These are phyloP conservation scores for Xiphorhynchus elegans DNA, from an alignment of 2,113 vertebrate genomes.

Conservation along the genomic window DNA sequence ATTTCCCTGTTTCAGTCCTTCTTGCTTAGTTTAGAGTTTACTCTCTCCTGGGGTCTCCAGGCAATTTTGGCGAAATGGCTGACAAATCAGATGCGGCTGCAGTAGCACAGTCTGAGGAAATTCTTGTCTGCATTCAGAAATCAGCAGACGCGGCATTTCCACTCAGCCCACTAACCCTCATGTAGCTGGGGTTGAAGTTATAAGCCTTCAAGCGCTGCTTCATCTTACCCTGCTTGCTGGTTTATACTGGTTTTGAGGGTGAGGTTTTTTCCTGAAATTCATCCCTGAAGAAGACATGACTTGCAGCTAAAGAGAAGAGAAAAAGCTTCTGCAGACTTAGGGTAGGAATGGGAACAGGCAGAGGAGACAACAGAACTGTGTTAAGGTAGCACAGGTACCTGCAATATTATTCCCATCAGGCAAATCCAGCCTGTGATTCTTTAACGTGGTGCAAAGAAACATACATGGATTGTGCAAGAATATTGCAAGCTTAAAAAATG, in stretches of 20 bases:
- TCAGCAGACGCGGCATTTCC: background rate
- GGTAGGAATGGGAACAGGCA: background rate
- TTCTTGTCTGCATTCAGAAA: background rate
- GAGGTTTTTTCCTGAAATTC: background rate
- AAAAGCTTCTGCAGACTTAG: background rate
- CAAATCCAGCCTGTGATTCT: background rate
- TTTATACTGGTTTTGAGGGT: background rate
- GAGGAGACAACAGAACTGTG: background rate
- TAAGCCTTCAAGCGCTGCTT: rapidly evolving
- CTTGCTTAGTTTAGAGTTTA: background rate
- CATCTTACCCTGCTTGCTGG: background rate
- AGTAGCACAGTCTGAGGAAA: background rate
- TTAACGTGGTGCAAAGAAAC: background rate
- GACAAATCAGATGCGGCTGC: background rate
- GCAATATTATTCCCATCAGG: background rate
- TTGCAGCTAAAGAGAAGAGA: background rate
- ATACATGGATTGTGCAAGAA: background rate
- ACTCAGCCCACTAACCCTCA: background rate
- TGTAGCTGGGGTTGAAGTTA: background rate
- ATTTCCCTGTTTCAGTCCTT: background rate
- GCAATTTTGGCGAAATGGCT: background rate
- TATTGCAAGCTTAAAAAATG: background rate
- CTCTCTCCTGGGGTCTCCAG: background rate
- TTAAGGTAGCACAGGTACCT: background rate
- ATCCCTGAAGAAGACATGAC: background rate